Evolutionary conservation across 2,113 vertebrate species (phyloP), one percentile per base, ranked within the genome.

Genomic region (Onychorhynchus coronatus): DNA sequence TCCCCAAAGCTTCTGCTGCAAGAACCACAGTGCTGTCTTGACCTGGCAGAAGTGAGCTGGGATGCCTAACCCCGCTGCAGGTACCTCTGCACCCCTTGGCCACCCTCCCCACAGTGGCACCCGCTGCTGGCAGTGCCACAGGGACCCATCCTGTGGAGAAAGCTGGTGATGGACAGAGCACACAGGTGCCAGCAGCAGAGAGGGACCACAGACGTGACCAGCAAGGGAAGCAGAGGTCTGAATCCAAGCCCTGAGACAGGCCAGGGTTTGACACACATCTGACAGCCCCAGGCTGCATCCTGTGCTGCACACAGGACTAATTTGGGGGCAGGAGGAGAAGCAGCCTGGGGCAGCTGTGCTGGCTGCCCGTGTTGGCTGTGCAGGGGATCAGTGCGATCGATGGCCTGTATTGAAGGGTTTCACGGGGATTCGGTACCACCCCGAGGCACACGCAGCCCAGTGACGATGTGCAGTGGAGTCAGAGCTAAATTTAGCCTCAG

Each of bases 371-470:
- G 28, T 31, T 73, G 39, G 70, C 71, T 20, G 22, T 35, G 75
- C 42, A 49, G 42, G 49, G 59, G 12, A 58, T 15, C 1, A 3
- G 37, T 0, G 0, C 0, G 0, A 50, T 66, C 9, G 0, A 53
- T 81, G 55, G 12, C 46, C 53, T 15, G 8, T 41, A 74, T 62
- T 0, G 6, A 89, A 63, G 49, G 27, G 49, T 59, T 77, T 65
- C 59, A 65, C 1, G 0, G 71, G 62, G 14, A 44, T 46, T 22
- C 50, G 50, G 70, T 14, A 39, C 39, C 42, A 52, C 30, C 84
- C 58, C 0, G 6, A 87, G 81, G 89, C 55, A 5, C 31, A 27
- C 19, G 53, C 83, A 47, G 61, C 2, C 80, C 77, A 66, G 88
- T 80, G 91, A 87, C 0, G 5, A 87, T 20, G 68, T 9, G 7